These are phyloP conservation scores for Todus mexicanus DNA, from an alignment of 2,797 vertebrate species.

Conservation along the genomic window DNA sequence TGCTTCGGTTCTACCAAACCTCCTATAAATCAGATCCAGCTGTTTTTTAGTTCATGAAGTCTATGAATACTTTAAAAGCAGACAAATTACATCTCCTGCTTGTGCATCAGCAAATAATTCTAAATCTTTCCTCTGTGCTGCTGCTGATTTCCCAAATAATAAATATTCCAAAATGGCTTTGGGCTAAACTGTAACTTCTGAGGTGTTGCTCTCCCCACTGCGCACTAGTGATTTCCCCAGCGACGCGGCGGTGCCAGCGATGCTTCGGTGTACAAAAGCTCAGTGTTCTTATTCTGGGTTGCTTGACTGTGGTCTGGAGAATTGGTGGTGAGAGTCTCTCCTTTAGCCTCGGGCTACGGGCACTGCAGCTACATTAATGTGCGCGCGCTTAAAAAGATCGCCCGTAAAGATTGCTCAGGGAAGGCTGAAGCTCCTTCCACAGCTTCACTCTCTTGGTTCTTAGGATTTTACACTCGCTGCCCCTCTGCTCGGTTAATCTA, in stretches of 20 bases:
- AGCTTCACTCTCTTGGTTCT: neutral
- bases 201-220: neutral
- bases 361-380: neutral
- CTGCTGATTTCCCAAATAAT: slow-evolving; percentile 47
- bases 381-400: neutral
- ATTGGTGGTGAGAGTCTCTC: neutral
- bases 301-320: neutral
- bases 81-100: neutral
- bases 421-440: neutral
- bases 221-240: neutral
- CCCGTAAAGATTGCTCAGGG: neutral
- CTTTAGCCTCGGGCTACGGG: slow-evolving; percentile 4
- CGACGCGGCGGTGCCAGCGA: neutral
- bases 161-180: slow-evolving; percentile 32
- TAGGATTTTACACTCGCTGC: accelerated
- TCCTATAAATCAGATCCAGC: neutral
- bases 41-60: neutral
- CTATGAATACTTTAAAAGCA: neutral
- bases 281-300: neutral
- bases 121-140: neutral
- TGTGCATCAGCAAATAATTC: neutral
- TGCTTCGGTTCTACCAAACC: neutral
- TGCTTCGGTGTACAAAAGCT: neutral
- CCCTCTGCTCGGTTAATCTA: neutral
- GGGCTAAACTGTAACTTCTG: neutral